Evolutionary conservation across 1,140 invertebrate genomes (phyloP), one percentile per base, ranked within the genome.

Genomic region (Thaumatotibia leucotreta): DNA sequence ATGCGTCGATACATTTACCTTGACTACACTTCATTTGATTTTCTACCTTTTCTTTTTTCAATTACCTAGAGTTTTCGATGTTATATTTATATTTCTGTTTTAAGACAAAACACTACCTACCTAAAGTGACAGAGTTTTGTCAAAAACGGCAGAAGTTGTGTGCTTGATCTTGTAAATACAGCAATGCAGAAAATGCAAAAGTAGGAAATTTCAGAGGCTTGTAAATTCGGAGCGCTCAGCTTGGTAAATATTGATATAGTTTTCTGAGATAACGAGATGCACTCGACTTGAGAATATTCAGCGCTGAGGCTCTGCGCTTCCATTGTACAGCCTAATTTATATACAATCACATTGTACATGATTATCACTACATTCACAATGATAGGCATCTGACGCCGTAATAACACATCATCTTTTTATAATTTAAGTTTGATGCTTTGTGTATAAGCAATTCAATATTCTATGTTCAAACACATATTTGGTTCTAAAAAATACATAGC

Each of bases 261-360:
- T 58, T 27, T 58, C 52, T 52, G 65, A 76, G 69, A 63, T 79
- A 83, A 79, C 72, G 79, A 81, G 72, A 66, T 73, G 77, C 75
- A 77, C 69, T 79, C 75, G 77, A 67, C 35, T 66, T 58, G 58
- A 23, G 61, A 66, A 70, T 58, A 50, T 69, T 52, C 66, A 69
- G 22, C 69, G 61, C 69, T 73, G 61, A 58, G 23, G 52, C 52
- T 58, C 52, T 31, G 10, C 10, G 9, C 27, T 1, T 58, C 52
- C 52, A 58, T 58, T 58, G 52, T 58, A 58, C 52, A 58, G 11
- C 39, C 52, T n/a, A 11, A 52, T 58, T 58, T 58, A 27, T 58
- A 27, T 6, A 58, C 17, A 45, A 6, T 20, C 17, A 20, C 20
- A 6, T 17, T 58, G 24, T 58, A 58, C 52, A 58, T 29, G 14